Percentiles rank a stretch among this genome's conserved stretches.
These are phyloP conservation scores for Tenodera sinensis DNA, from an alignment of 2,888 invertebrate species.

Conservation along the genomic window DNA sequence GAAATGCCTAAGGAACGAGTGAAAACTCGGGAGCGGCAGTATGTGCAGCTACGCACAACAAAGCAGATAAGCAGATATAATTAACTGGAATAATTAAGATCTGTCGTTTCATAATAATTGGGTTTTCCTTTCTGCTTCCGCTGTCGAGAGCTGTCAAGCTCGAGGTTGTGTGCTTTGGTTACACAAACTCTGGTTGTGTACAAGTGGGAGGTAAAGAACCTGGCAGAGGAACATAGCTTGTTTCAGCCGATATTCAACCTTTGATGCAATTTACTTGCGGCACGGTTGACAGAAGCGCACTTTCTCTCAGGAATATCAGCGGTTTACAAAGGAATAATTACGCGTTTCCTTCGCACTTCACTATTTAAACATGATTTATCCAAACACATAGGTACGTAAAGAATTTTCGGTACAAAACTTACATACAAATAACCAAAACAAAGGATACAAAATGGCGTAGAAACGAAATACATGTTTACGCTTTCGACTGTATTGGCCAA, in stretches of 20 bases:
- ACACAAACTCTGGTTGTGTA: not conserved
- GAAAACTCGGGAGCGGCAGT: not conserved
- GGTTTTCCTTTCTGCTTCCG: not conserved
- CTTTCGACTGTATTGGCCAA: too few species aligned
- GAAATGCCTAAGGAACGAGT: not conserved
- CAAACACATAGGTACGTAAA: too few species aligned
- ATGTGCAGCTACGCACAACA: not conserved
- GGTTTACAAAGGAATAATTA: too few species aligned
- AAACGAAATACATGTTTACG: too few species aligned
- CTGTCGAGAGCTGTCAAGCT: not conserved
- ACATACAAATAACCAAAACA: too few species aligned
- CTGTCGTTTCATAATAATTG: not conserved
- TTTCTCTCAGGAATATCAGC: too few species aligned
- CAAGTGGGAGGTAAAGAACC: not conserved
- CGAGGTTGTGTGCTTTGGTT: not conserved
- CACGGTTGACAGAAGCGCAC: too few species aligned
- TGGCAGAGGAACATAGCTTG: not conserved
- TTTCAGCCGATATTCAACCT: not conserved
- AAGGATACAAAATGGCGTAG: too few species aligned
- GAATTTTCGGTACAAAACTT: too few species aligned
- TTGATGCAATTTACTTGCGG: not conserved
- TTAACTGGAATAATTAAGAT: conserved; percentile 20
- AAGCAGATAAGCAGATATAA: not conserved
- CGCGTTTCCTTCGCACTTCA: too few species aligned
- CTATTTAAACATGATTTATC: too few species aligned